Percentiles rank a stretch among this genome's conserved stretches.
phyloP scores from a whole-genome alignment of 2,113 vertebrate genomes.

The Syngnathus floridae region DNA sequence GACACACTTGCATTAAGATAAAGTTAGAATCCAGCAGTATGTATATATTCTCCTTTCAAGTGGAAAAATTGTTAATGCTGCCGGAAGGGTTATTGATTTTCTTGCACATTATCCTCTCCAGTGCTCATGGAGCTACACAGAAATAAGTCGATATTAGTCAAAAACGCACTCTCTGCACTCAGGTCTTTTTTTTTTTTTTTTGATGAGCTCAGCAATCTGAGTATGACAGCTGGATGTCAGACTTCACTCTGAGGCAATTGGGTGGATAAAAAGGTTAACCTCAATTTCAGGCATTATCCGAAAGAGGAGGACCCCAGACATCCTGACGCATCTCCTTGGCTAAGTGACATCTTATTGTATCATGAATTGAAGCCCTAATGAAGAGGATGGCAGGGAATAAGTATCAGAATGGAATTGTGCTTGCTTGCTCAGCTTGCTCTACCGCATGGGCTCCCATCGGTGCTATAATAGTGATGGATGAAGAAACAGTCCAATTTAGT shows the following conservation, averaged over 20 bases:
- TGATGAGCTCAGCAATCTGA: not conserved
- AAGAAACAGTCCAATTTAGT: constrained; percentile 14
- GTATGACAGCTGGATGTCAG: not conserved
- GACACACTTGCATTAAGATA: not conserved
- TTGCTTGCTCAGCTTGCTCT: constrained; percentile 1
- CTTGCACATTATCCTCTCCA: constrained; percentile 4
- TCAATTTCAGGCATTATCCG: not conserved
- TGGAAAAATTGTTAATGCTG: not conserved
- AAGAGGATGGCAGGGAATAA: not conserved
- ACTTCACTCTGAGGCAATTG: constrained; percentile 4
- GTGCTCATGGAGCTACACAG: not conserved
- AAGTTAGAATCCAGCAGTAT: not conserved
- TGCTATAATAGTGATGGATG: constrained; percentile 16
- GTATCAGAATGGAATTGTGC: not conserved
- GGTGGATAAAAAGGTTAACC: constrained; percentile 4
- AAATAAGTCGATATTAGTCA: constrained; percentile 1
- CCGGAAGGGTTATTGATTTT: constrained; percentile 4
- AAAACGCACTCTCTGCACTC: constrained; percentile 1
- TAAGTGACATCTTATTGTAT: not conserved
- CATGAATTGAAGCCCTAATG: not conserved
- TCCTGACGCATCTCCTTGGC: not conserved
- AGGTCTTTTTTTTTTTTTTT: not conserved
- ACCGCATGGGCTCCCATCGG: constrained; percentile 7
- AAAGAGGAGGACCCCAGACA: not conserved
- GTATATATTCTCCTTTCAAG: not conserved